These are phyloP conservation scores for Microdon myrmicae DNA, from an alignment of 2,888 invertebrate species.

Conservation along the genomic window DNA sequence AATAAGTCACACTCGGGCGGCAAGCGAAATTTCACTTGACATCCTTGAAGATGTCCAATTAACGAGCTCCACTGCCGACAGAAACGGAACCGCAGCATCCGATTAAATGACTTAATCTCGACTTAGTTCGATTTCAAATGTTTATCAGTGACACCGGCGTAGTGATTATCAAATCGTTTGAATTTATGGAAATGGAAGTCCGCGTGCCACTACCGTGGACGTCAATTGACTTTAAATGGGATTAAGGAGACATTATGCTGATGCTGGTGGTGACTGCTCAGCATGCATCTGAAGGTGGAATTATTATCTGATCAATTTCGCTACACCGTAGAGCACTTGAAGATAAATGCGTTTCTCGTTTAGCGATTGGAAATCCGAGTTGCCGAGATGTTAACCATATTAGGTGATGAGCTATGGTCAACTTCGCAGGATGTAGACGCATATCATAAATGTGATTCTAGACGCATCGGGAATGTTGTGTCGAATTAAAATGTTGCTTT, in stretches of 20 bases:
- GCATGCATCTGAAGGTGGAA: too few species aligned
- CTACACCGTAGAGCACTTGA: conserved; percentile 2
- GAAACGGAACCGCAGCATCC: too few species aligned
- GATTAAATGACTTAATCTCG: conserved; percentile 22
- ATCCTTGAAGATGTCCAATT: conserved; percentile 43
- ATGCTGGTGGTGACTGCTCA: conserved; percentile 4
- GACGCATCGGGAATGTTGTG: conserved; percentile 34
- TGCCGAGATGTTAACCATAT: conserved; percentile 28
- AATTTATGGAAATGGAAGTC: conserved; percentile 22
- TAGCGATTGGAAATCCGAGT: conserved; percentile 20
- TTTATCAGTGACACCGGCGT: conserved; percentile 43
- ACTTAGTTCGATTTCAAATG: conserved; percentile 13
- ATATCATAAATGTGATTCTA: conserved; percentile 38
- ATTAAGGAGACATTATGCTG: conserved; percentile 34
- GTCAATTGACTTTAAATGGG: conserved; percentile 34
- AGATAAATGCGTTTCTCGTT: conserved; percentile 25
- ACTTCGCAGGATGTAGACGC: conserved; percentile 36
- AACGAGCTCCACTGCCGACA: conserved; percentile 35
- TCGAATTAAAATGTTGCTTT: conserved; percentile 45
- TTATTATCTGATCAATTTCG: conserved; percentile 49
- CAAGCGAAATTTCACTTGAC: conserved; percentile 40
- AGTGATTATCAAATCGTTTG: conserved; percentile 34
- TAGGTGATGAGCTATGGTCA: conserved; percentile 37
- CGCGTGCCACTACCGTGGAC: conserved; percentile 18
- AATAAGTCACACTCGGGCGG: conserved; percentile 7